Base-by-base conservation (phyloP, 2,888 invertebrate species). In the Ecliptopera silaceata region DNA sequence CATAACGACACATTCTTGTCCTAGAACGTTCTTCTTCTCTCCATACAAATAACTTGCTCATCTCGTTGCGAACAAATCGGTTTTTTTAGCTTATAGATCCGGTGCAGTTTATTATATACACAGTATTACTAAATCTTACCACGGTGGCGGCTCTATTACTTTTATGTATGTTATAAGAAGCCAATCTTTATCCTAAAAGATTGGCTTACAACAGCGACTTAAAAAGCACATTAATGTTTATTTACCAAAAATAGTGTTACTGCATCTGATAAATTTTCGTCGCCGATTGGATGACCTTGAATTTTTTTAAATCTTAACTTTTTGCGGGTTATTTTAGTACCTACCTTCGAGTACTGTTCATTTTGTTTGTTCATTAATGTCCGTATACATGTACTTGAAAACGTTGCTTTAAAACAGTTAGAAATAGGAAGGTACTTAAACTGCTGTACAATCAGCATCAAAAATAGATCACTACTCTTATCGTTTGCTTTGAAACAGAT, bases 211-310 rank as follows among this genome's bases (percentile, higher is more conserved):
- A 43, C 17, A 18, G 10, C 2, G 18, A 10, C 15, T 4, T 39
- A 2, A 41, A 32, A 29, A 49, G 12, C 20, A 13, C 10, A 2
- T 36, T 3, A 47, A 18, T 29, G 48, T 12, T 41, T 32, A 32
- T 41, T 32, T 15, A 15, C 5, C 2, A 22, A 20, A 49, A 42
- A 13, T 12, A 6, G 15, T 17, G 26, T 36, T 51, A 26, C 36
- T 10, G n/a, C 4, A n/a, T 13, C 10, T 11, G 10, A 18, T 43
- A 38, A 34, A 38, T 15, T 29, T 32, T 43, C 46, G 34, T 53
- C 53, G 53, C 49, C 53, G 18, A 39, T 36, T 36, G 58, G 49
- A 53, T 58, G 58, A 58, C 58, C 58, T 55, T 59, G 55, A 55
- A 53, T 29, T 32, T 46, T 39, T 48, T 26, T 10, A 8, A 26